Percentiles rank a stretch among this genome's conserved stretches.
Evolutionary conservation across 2,888 invertebrate species (phyloP).

Genomic region (Sylvicola cinctus): DNA sequence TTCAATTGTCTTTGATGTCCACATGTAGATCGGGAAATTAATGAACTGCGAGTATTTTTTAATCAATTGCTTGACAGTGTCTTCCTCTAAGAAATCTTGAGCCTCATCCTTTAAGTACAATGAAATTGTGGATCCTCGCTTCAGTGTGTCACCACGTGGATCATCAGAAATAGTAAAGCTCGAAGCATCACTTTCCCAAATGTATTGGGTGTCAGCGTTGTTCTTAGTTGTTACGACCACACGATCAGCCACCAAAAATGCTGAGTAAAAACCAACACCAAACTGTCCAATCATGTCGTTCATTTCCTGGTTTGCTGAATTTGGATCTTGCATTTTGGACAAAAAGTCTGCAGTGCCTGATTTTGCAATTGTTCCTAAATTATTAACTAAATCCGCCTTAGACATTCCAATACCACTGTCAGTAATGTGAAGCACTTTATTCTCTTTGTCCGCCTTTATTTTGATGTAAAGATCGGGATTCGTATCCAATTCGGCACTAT

Average conservation of each 20-base stretch:
- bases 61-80: slow-evolving; percentile 87
- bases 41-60: slow-evolving; percentile 99
- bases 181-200: slow-evolving; percentile 98
- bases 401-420: slow-evolving; percentile 99
- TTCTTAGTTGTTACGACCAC: slow-evolving; percentile 87
- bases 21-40: slow-evolving; percentile 90
- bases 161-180: slow-evolving; percentile 76
- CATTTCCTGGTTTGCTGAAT: slow-evolving; percentile 98
- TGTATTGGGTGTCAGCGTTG: slow-evolving; percentile 96
- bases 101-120: slow-evolving; percentile 93
- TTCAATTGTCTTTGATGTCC: slow-evolving; percentile 91
- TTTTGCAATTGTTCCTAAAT: slow-evolving; percentile 95
- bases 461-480: slow-evolving; percentile 93
- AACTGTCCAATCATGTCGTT: slow-evolving; percentile 99
- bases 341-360: slow-evolving; percentile 99
- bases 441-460: slow-evolving; percentile 89
- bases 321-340: too few relatives aligned
- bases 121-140: slow-evolving; percentile 86
- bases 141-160: slow-evolving; percentile 59
- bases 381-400: slow-evolving; percentile 96
- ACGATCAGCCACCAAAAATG: slow-evolving; percentile 87
- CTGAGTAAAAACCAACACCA: slow-evolving; percentile 99
- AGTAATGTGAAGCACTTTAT: slow-evolving; percentile 84
- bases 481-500: slow-evolving; percentile 77
- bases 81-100: slow-evolving; percentile 83